These are phyloP conservation scores for Subanguina moxae DNA, from an alignment of 1,140 invertebrate genomes.

Conservation along the genomic window DNA sequence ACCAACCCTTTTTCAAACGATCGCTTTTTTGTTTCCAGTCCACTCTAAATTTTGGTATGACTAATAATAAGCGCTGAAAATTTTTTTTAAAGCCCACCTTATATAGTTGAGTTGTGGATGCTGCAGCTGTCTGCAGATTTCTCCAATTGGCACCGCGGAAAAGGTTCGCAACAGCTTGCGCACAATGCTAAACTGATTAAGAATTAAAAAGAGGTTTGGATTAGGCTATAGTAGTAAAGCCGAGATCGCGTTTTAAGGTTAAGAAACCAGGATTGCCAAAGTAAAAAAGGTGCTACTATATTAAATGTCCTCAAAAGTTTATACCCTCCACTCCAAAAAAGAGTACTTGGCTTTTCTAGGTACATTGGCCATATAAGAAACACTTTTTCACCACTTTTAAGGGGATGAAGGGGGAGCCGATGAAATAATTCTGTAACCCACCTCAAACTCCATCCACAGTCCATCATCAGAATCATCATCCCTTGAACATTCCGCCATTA, in stretches of 20 bases:
- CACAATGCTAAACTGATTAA: slow-evolving; percentile 8
- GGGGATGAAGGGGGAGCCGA: slow-evolving; percentile 22
- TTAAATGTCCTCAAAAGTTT: too few relatives aligned
- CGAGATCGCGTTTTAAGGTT: too few relatives aligned
- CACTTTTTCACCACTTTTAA: too few relatives aligned
- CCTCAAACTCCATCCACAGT: slow-evolving; percentile 41
- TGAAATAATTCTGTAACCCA: too few relatives aligned
- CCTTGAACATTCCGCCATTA: neutral
- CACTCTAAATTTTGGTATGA: neutral
- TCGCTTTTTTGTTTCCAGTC: slow-evolving; percentile 46
- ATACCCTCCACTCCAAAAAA: too few relatives aligned
- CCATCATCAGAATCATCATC: slow-evolving; percentile 47
- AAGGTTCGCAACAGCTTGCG: slow-evolving; percentile 40
- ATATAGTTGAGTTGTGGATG: slow-evolving; percentile 53
- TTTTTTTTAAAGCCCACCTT: slow-evolving; percentile 20
- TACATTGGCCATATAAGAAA: too few relatives aligned
- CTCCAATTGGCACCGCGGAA: slow-evolving; percentile 45
- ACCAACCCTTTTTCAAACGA: slow-evolving; percentile 46
- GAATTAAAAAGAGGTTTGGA: too few relatives aligned
- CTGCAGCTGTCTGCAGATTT: slow-evolving; percentile 46
- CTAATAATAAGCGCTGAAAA: neutral
- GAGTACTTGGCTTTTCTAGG: too few relatives aligned
- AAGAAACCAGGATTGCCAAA: too few relatives aligned
- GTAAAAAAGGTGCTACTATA: too few relatives aligned
- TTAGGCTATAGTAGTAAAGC: too few relatives aligned